Evolutionary conservation across 2,888 invertebrate species (phyloP).

Genomic region (Caenorhabditis panamensis): DNA sequence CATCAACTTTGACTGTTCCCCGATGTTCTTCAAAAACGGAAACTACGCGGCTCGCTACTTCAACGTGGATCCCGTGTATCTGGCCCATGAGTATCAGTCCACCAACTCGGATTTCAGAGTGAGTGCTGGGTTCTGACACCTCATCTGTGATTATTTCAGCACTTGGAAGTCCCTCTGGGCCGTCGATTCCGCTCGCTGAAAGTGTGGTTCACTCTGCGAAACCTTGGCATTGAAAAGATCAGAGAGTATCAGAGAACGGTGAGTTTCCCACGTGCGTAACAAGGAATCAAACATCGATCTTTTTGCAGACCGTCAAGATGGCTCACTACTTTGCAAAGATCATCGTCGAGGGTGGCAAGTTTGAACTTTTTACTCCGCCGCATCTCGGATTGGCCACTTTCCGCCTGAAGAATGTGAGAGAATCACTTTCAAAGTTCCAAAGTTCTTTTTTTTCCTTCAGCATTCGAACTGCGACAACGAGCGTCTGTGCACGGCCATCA

Average conservation of each 20-base stretch:
- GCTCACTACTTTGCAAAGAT: slow-evolving; percentile 89
- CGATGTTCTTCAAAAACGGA: slow-evolving; percentile 94
- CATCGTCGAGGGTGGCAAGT: slow-evolving; percentile 87
- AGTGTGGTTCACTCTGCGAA: slow-evolving; percentile 95
- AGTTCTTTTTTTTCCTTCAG: slow-evolving; percentile 70
- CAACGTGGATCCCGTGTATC: slow-evolving; percentile 96
- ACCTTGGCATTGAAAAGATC: slow-evolving; percentile 92
- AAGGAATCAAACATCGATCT: no score
- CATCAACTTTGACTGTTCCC: slow-evolving; percentile 99
- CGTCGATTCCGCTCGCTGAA: slow-evolving; percentile 95
- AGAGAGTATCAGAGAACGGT: slow-evolving; percentile 91
- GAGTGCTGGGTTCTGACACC: background rate
- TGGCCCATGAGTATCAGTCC: slow-evolving; percentile 98
- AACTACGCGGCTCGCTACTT: slow-evolving; percentile 95
- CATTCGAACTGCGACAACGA: slow-evolving; percentile 82
- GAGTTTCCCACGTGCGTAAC: background rate
- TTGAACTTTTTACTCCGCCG: slow-evolving; percentile 90
- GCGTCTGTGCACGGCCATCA: slow-evolving; percentile 81
- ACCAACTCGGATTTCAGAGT: slow-evolving; percentile 79
- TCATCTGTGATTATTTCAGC: slow-evolving; percentile 62
- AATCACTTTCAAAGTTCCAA: background rate
- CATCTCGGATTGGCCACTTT: slow-evolving; percentile 94
- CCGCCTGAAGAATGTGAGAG: slow-evolving; percentile 85
- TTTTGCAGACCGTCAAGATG: slow-evolving; percentile 84
- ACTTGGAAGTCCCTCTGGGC: slow-evolving; percentile 86